Percentiles rank a stretch among this genome's conserved stretches.
These are phyloP conservation scores for Hestina assimilis DNA, from an alignment of 1,140 invertebrate genomes.

Conservation along the genomic window DNA sequence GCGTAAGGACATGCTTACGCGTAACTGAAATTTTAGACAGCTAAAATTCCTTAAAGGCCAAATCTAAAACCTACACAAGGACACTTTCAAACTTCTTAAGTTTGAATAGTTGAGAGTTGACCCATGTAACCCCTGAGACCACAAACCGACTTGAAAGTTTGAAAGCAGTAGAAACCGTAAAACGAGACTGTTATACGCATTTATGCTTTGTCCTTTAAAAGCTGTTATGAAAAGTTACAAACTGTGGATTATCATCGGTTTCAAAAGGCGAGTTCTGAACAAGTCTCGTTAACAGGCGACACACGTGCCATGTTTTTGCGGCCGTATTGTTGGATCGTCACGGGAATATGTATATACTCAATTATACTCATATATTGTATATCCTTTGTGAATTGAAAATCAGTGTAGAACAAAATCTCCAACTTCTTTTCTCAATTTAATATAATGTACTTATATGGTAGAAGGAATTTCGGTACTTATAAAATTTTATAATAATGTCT, in stretches of 20 bases:
- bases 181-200: constrained; percentile 3
- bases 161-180: neutral
- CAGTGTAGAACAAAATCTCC: constrained; percentile 1
- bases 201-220: constrained; percentile 5
- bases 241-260: constrained; percentile 4
- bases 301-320: constrained; percentile 22
- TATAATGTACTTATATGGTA: too few relatives aligned
- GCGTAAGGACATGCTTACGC: too few relatives aligned
- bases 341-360: constrained; percentile 13
- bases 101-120: neutral
- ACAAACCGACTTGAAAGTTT: neutral
- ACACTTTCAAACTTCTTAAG: neutral
- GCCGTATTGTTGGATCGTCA: constrained; percentile 4
- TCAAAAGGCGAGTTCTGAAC: neutral
- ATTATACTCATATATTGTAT: too few relatives aligned
- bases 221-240: constrained; percentile 8
- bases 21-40: neutral
- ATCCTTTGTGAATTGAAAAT: neutral
- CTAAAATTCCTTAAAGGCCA: neutral
- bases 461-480: neutral
- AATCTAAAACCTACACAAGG: neutral
- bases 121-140: neutral
- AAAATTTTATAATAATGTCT: neutral
- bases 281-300: constrained; percentile 21
- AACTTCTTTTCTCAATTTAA: too few relatives aligned